Evolutionary conservation across 2,113 vertebrate species (phyloP), one percentile per base, ranked within the genome.

Genomic region (Muscicapa adusta): DNA sequence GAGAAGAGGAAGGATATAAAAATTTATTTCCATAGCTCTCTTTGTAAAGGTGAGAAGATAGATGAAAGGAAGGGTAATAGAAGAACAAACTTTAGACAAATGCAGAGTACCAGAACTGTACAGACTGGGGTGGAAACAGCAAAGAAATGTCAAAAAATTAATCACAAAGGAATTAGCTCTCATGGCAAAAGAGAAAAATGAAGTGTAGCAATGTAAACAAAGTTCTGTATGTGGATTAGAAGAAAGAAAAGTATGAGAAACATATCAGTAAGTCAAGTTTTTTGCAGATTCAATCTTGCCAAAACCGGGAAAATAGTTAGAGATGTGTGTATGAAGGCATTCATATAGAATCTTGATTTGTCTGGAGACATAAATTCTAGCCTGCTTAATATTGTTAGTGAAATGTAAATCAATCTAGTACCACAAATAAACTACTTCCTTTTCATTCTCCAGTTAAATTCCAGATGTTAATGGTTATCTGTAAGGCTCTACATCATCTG

Each of bases 11-110:
- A 82, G 58, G 62, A 26, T 83, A 89, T 91, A 87, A 92, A 94
- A 75, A 51, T 70, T 79, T 89, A 91, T 85, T 89, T 88, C 50
- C 33, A 26, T 57, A 73, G 38, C 38, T 68, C 38, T 89, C 74
- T 82, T 78, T 66, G 10, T 83, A 79, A 80, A 85, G 77, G 84
- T 91, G 84, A 91, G 67, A 83, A 94, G 92, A 88, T 19, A 82
- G 71, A 91, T 91, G 74, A 82, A 91, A 91, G 36, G 40, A 78
- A 65, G 62, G 47, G 36, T 61, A 71, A 87, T 91, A 89, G 28
- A 86, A 72, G 91, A 70, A 58, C 0, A 1, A 85, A 34, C 26
- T 88, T 61, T 76, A 70, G 62, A 78, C n/a, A 93, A 82, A 89
- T 70, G 63, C 53, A 77, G n/a, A 94, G 29, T 56, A 51, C 50